These are phyloP conservation scores for Podocnemis expansa DNA, from an alignment of 2,113 vertebrate genomes.

Conservation along the genomic window DNA sequence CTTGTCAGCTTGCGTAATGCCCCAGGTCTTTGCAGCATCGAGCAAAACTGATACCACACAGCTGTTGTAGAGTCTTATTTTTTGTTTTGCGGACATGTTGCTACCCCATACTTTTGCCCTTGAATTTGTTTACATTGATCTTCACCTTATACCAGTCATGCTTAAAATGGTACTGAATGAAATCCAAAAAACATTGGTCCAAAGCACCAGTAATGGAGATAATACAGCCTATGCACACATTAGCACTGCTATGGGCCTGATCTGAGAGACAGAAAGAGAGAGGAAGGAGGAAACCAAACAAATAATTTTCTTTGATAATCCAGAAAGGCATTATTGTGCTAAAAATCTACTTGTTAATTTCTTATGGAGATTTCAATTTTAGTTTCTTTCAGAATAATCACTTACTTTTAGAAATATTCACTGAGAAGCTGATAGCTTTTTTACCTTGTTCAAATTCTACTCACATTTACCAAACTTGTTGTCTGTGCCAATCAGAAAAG, in stretches of 20 bases:
- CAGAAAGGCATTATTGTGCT: not conserved
- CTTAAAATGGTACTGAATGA: slow-evolving; percentile 11
- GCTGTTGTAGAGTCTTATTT: slow-evolving; percentile 76
- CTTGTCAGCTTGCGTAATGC: slow-evolving; percentile 77
- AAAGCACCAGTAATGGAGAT: slow-evolving; percentile 12
- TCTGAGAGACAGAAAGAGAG: not conserved
- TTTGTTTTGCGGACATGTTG: slow-evolving; percentile 74
- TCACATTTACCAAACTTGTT: not conserved
- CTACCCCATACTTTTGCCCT: slow-evolving; percentile 71
- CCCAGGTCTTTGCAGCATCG: slow-evolving; percentile 72
- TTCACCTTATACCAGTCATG: slow-evolving; percentile 47
- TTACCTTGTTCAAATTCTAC: not conserved
- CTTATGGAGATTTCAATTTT: not conserved
- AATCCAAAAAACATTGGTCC: slow-evolving; percentile 26
- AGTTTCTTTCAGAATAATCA: not conserved
- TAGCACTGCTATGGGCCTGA: fast-evolving
- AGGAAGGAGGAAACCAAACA: not conserved
- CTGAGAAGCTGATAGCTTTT: not conserved
- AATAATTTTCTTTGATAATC: not conserved
- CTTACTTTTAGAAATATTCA: not conserved
- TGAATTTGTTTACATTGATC: slow-evolving; percentile 65
- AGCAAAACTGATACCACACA: slow-evolving; percentile 79
- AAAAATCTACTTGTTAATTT: not conserved
- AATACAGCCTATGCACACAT: not conserved
- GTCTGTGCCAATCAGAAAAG: not conserved